Evolutionary conservation across 2,888 invertebrate species (phyloP).

Genomic region (Psylliodes chrysocephalus): DNA sequence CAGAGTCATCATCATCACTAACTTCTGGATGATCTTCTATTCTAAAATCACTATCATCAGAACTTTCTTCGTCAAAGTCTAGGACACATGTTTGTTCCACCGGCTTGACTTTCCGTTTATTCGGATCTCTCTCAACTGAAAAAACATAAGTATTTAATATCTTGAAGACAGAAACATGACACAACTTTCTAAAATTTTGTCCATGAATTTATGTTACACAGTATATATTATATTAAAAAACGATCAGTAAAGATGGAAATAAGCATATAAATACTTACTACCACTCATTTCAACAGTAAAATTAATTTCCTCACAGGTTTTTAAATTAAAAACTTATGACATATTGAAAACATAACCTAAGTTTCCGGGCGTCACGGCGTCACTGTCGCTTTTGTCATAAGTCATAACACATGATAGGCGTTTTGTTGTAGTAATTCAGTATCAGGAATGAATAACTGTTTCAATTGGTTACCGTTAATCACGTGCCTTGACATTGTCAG

Average conservation of each 20-base stretch:
- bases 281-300: conserved; percentile 20
- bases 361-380: conserved; percentile 41
- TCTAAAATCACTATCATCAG: conserved; percentile 94
- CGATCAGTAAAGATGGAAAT: not conserved
- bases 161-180: not conserved
- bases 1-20: conserved; percentile 81
- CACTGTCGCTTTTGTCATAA: conserved; percentile 4
- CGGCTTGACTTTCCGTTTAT: conserved; percentile 84
- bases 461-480: not conserved
- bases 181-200: not conserved
- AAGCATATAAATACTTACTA: conserved; percentile 16
- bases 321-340: conserved; percentile 33
- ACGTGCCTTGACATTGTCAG: not conserved
- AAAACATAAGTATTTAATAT: too few species aligned
- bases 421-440: not conserved
- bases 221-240: too few species aligned
- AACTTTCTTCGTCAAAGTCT: conserved; percentile 90
- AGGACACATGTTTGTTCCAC: conserved; percentile 72
- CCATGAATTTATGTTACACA: not conserved
- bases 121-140: conserved; percentile 76
- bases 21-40: conserved; percentile 86
- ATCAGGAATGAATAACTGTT: not conserved
- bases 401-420: too few species aligned
- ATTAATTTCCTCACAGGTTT: conserved; percentile 6
- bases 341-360: conserved; percentile 54